These are phyloP conservation scores for Agapostemon virescens DNA, from an alignment of 2,888 invertebrate genomes.

Conservation along the genomic window DNA sequence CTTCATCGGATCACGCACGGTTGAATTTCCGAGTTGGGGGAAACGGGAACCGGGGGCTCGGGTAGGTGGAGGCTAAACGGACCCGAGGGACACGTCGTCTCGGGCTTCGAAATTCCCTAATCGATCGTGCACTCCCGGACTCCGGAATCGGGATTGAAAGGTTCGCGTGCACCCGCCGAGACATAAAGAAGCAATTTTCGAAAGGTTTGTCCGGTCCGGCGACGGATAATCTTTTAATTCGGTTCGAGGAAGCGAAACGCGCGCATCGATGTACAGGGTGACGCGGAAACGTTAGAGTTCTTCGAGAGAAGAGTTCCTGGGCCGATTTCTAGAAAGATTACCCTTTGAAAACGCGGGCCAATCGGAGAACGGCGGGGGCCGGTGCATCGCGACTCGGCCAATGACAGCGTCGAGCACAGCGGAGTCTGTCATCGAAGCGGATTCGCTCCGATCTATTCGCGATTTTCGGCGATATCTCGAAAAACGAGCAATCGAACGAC, in stretches of 20 bases:
- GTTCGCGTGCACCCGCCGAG: slow-evolving; percentile 68
- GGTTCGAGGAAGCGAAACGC: slow-evolving; percentile 64
- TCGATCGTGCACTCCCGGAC: slow-evolving; percentile 72
- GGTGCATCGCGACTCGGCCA: too few species aligned
- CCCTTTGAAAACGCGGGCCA: too few species aligned
- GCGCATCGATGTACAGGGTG: too few species aligned
- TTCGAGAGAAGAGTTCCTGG: too few species aligned
- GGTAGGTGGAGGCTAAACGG: slow-evolving; percentile 71
- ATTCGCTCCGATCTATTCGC: too few species aligned
- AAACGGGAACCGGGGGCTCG: slow-evolving; percentile 46
- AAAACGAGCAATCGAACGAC: too few species aligned
- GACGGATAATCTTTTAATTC: slow-evolving; percentile 67
- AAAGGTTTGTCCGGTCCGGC: slow-evolving; percentile 59
- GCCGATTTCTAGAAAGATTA: too few species aligned
- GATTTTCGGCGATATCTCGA: too few species aligned
- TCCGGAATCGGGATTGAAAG: slow-evolving; percentile 70
- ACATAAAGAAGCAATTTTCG: slow-evolving; percentile 67
- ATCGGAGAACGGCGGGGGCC: too few species aligned
- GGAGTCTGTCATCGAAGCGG: too few species aligned
- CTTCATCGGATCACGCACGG: slow-evolving; percentile 72
- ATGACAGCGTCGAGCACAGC: too few species aligned
- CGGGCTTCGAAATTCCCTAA: slow-evolving; percentile 77
- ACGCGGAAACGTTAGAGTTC: too few species aligned
- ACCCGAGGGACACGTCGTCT: slow-evolving; percentile 75
- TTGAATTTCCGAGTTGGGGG: slow-evolving; percentile 74